Percentiles rank a stretch among this genome's conserved stretches.
These are phyloP conservation scores for Sanderia malayensis DNA, from an alignment of 30 jellyfish, hydroid and myxozoan species.

Conservation along the genomic window DNA sequence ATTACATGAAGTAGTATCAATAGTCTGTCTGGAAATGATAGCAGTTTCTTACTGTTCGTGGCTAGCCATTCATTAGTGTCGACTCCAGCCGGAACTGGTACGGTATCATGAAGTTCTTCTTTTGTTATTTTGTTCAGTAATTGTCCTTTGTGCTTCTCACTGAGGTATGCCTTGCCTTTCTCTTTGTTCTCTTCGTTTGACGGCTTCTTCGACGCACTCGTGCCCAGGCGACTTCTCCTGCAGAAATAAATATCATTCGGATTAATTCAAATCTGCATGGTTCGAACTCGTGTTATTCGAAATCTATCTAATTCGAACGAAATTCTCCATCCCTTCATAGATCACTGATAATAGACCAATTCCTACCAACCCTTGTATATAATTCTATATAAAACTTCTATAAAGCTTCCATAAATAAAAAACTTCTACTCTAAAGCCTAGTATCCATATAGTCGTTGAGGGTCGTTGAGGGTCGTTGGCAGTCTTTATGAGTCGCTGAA, in stretches of 20 bases:
- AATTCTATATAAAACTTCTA: too few species aligned
- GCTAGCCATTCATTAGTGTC: conserved; percentile 98
- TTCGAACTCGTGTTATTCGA: too few species aligned
- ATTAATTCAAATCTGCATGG: too few species aligned
- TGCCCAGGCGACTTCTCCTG: conserved; percentile 69
- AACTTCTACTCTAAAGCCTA: too few species aligned
- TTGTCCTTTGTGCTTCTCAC: conserved; percentile 57
- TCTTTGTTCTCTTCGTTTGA: conserved; percentile 54
- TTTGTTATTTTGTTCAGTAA: conserved; percentile 69
- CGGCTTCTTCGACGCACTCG: conserved; percentile 64
- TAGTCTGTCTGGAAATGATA: too few species aligned
- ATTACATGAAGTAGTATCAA: too few species aligned
- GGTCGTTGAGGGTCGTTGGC: too few species aligned
- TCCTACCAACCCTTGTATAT: too few species aligned
- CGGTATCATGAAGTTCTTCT: conserved; percentile 83
- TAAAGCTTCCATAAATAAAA: too few species aligned
- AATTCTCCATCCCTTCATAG: neutral
- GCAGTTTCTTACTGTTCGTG: conserved; percentile 79
- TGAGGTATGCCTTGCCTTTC: conserved; percentile 77
- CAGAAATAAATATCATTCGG: neutral
- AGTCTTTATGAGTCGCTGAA: too few species aligned
- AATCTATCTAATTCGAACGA: too few species aligned
- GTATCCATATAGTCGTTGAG: too few species aligned
- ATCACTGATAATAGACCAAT: neutral
- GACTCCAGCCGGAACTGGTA: conserved; percentile 92